These are phyloP conservation scores for Drosophila kohkoa DNA, from an alignment of 1,140 invertebrate species.

Conservation along the genomic window DNA sequence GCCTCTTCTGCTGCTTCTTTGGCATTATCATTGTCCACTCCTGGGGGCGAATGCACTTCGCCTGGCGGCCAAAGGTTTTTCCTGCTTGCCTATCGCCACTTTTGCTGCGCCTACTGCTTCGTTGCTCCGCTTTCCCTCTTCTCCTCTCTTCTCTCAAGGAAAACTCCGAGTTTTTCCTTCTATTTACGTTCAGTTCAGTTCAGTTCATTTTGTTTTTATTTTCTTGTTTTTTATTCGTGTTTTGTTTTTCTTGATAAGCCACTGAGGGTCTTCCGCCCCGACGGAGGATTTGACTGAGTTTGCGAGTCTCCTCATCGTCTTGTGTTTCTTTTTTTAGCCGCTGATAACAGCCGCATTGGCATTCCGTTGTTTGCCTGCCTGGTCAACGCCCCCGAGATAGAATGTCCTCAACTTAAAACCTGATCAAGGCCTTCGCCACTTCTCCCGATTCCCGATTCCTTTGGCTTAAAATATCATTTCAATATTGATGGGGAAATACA, in stretches of 20 bases:
- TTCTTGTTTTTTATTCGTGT: no score
- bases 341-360: slow-evolving; percentile 57
- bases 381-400: slow-evolving; percentile 75
- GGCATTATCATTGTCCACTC: slow-evolving; percentile 61
- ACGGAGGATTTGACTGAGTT: slow-evolving; percentile 63
- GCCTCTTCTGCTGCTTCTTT: slow-evolving; percentile 12
- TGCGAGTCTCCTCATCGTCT: slow-evolving; percentile 24
- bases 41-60: slow-evolving; percentile 80
- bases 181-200: slow-evolving; percentile 59
- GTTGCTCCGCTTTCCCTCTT: slow-evolving; percentile 23
- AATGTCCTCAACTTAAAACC: slow-evolving; percentile 5
- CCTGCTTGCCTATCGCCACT: slow-evolving; percentile 44
- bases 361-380: slow-evolving; percentile 21
- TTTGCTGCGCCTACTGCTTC: slow-evolving; percentile 39
- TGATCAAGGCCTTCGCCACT: not conserved
- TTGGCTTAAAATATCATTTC: slow-evolving; percentile 22
- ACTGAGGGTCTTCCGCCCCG: slow-evolving; percentile 69
- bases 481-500: slow-evolving; percentile 25
- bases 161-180: slow-evolving; percentile 39
- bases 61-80: slow-evolving; percentile 69
- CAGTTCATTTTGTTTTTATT: slow-evolving; percentile 11
- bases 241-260: slow-evolving; percentile 65
- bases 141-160: slow-evolving; percentile 21
- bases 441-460: not conserved
- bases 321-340: slow-evolving; percentile 6